phyloP scores from a whole-genome alignment of 2,797 vertebrate species.

The Artibeus jamaicensis region DNA sequence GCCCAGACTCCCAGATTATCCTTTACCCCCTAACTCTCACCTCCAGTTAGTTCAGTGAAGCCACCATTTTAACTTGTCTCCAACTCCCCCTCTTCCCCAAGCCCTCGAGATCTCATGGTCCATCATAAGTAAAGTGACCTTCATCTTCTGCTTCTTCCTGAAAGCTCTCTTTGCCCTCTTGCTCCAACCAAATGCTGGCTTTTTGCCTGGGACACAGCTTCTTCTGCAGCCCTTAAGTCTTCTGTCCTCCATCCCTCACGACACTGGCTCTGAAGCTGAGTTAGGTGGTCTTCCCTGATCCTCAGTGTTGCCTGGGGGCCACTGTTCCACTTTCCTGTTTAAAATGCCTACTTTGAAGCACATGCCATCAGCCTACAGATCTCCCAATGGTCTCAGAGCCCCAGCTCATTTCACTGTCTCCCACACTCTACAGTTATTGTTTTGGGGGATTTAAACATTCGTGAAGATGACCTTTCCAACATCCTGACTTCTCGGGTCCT shows the following conservation, averaged over 20 bases:
- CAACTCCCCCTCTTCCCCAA: not conserved
- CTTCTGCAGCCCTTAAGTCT: not conserved
- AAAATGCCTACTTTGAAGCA: not conserved
- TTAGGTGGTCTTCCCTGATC: not conserved
- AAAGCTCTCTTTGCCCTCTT: not conserved
- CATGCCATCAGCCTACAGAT: not conserved
- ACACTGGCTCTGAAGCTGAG: not conserved
- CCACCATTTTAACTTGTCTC: not conserved
- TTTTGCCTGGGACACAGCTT: not conserved
- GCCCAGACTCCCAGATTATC: not conserved
- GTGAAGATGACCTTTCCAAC: not conserved
- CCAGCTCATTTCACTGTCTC: not conserved
- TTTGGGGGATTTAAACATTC: not conserved
- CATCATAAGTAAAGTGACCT: not conserved
- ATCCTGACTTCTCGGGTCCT: not conserved
- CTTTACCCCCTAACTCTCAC: not conserved
- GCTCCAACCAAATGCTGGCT: not conserved
- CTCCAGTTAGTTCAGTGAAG: not conserved
- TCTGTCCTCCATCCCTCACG: not conserved
- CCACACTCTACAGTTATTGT: not conserved
- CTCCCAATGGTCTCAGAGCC: not conserved
- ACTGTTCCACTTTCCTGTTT: not conserved
- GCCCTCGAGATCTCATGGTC: not conserved
- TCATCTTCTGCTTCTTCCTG: not conserved
- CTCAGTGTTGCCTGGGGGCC: not conserved